These are phyloP conservation scores for Umimayanthus kanabou DNA, from an alignment of 92 coral and sea anemone species.

Conservation along the genomic window DNA sequence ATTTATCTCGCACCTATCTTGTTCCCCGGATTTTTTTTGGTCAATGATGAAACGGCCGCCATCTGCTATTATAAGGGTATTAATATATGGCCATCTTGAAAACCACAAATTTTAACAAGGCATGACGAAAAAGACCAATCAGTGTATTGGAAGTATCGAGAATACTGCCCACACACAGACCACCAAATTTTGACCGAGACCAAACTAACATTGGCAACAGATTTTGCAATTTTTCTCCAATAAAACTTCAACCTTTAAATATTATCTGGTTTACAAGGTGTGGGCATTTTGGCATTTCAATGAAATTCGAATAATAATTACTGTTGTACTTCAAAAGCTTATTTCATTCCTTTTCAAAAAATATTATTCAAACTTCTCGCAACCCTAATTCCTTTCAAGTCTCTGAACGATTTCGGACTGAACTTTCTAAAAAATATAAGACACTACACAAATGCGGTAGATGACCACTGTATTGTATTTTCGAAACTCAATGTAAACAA, in stretches of 20 bases:
- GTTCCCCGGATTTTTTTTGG: background rate
- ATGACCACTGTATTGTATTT: slow-evolving; percentile 20
- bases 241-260: slow-evolving; percentile 39
- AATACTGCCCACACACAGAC: slow-evolving; percentile 19
- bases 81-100: slow-evolving; percentile 47
- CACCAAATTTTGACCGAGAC: slow-evolving; percentile 22
- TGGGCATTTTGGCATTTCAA: slow-evolving; percentile 49
- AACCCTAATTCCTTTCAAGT: background rate
- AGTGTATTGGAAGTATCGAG: background rate
- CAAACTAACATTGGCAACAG: slow-evolving; percentile 13
- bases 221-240: slow-evolving; percentile 25
- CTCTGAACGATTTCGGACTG: background rate
- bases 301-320: slow-evolving; percentile 43
- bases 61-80: slow-evolving; percentile 45
- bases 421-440: background rate
- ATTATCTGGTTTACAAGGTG: slow-evolving; percentile 44
- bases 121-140: slow-evolving; percentile 35
- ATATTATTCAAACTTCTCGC: background rate
- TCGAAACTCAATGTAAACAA: slow-evolving; percentile 40
- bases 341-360: background rate
- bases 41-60: slow-evolving; percentile 21
- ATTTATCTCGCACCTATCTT: background rate
- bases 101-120: slow-evolving; percentile 47
- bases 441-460: slow-evolving; percentile 11
- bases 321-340: slow-evolving; percentile 28